phyloP scores from a whole-genome alignment of 2,888 invertebrate genomes.

The Junonia oenone region DNA sequence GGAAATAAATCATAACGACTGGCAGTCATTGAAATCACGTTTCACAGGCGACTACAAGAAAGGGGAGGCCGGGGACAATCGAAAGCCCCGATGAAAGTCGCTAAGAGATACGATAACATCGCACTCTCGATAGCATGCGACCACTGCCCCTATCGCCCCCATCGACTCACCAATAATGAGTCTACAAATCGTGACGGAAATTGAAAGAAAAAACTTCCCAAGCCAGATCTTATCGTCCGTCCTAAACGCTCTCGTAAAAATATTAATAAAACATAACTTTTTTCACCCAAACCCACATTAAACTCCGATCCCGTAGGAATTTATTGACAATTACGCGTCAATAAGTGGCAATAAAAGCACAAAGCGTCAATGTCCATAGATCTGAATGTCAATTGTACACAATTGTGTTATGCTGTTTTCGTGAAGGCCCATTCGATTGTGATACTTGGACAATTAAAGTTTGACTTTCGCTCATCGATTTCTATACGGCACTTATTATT shows the following conservation, averaged over 20 bases:
- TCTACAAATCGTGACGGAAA: slow-evolving; percentile 79
- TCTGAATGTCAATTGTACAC: slow-evolving; percentile 79
- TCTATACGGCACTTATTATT: slow-evolving; percentile 66
- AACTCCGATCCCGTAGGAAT: slow-evolving; percentile 76
- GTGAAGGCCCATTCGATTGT: slow-evolving; percentile 75
- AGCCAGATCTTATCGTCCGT: slow-evolving; percentile 71
- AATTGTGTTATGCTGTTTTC: slow-evolving; percentile 76
- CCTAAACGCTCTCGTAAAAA: slow-evolving; percentile 79
- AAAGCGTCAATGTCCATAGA: slow-evolving; percentile 76
- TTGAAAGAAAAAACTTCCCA: slow-evolving; percentile 78
- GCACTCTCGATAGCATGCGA: slow-evolving; percentile 63
- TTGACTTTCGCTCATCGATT: slow-evolving; percentile 63
- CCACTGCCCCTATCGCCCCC: slow-evolving; percentile 77
- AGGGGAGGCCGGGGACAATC: slow-evolving; percentile 54
- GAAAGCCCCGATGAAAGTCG: slow-evolving; percentile 72
- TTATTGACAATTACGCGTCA: slow-evolving; percentile 79
- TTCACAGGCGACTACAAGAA: slow-evolving; percentile 50
- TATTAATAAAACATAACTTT: slow-evolving; percentile 80
- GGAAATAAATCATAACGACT: slow-evolving; percentile 62
- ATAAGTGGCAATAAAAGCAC: slow-evolving; percentile 78
- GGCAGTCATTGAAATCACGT: slow-evolving; percentile 63
- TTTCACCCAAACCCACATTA: slow-evolving; percentile 79
- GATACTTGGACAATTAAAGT: slow-evolving; percentile 67
- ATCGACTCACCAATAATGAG: slow-evolving; percentile 74
- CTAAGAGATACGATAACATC: slow-evolving; percentile 72